Base-by-base conservation (phyloP, 2,888 invertebrate genomes). In the Nomada goodeniana region DNA sequence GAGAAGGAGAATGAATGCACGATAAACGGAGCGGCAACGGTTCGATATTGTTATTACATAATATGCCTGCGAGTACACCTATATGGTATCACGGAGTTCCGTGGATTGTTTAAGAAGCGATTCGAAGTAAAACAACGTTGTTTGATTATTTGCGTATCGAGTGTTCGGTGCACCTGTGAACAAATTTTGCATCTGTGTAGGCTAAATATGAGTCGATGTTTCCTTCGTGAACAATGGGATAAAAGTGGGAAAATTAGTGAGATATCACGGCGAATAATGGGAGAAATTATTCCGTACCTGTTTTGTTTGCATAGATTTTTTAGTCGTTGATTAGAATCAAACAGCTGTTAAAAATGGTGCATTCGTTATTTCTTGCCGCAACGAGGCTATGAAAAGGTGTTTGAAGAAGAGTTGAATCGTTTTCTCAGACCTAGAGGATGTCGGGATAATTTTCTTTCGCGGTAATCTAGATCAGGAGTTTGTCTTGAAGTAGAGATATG, bases 21-120 rank as follows among this genome's bases (percentile, higher is more conserved):
- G 78, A 80, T 77, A 77, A 70, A 71, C 71, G 65, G 42, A 52
- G 47, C 57, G n/a, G 20, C 52, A 64, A 59, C n/a, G 9, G 53
- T n/a, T 77, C 68, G 69, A 29, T 59, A 68, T 69, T 69, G 55
- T 72, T 61, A 65, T 84, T 84, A 77, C 71, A 61, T 82, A 84
- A 84, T 47, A 26, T n/a, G 53, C 36, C 52, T 63, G 18, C 15
- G 26, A n/a, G 26, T 47, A 76, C 65, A 82, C 74, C 82, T 77
- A 71, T 60, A 2, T 1, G 13, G 65, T 13, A 50, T 50, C 11
- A 10, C 23, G 20, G 26, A 60, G 10, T 26, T 61, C 26, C 50
- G 26, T 26, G 2, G 2, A 1, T 5, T 26, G 15, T 36, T 23
- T 60, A n/a, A 2, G 1, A 11, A 15, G 13, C 18, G 60, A 9